These are phyloP conservation scores for Aradophagus sp. DNA, from an alignment of 1,140 invertebrate species.

Conservation along the genomic window DNA sequence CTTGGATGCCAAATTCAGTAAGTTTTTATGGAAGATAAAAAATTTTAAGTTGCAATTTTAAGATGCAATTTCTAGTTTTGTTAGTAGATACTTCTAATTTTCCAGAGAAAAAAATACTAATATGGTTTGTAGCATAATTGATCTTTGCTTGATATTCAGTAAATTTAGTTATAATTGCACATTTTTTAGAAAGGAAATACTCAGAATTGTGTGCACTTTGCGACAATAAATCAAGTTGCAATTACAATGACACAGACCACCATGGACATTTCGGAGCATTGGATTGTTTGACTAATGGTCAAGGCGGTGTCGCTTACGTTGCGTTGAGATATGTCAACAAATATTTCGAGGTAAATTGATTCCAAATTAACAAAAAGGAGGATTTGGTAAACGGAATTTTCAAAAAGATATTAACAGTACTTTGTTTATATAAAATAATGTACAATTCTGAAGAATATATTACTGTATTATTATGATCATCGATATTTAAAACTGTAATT, in stretches of 20 bases:
- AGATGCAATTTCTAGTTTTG: too few species aligned
- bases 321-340: constrained; percentile 75
- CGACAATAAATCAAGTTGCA: constrained; percentile 63
- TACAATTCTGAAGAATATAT: too few species aligned
- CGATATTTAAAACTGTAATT: too few species aligned
- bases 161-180: constrained; percentile 6
- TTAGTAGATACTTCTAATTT: too few species aligned
- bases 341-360: constrained; percentile 66
- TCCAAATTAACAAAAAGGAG: constrained; percentile 5
- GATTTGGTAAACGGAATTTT: too few species aligned
- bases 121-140: too few species aligned
- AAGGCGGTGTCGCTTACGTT: constrained; percentile 80
- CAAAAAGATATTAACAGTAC: too few species aligned
- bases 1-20: constrained; percentile 77
- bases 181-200: constrained; percentile 73
- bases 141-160: too few species aligned
- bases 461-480: too few species aligned
- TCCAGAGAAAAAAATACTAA: too few species aligned
- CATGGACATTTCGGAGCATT: constrained; percentile 80
- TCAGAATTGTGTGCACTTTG: constrained; percentile 75
- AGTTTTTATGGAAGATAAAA: constrained; percentile 59
- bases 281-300: constrained; percentile 77
- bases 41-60: constrained; percentile 1
- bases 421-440: too few species aligned
- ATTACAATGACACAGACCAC: constrained; percentile 68